phyloP scores from a whole-genome alignment of 2,797 vertebrate species.

The Setipinna tenuifilis region DNA sequence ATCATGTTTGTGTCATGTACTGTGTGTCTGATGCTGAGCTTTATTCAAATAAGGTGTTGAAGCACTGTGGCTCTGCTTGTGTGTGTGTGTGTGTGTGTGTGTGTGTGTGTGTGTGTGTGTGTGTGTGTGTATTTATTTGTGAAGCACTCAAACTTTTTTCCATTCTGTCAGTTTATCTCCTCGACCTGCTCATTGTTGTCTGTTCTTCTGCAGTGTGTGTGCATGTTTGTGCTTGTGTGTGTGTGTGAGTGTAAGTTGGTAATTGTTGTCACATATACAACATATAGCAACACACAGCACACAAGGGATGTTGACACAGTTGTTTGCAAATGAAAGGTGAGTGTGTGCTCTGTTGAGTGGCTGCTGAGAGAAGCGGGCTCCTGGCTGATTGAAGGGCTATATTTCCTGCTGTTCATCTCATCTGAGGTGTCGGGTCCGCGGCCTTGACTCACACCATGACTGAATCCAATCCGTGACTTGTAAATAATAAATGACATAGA shows the following conservation, averaged over 20 bases:
- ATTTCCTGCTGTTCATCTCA: conserved; percentile 31
- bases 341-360: neutral
- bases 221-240: conserved; percentile 32
- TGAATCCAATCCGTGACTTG: neutral
- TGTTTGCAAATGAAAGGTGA: neutral
- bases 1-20: conserved; percentile 18
- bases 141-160: neutral
- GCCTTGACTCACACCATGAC: neutral
- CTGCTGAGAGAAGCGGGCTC: neutral
- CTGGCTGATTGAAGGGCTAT: neutral
- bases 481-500: neutral
- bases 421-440: neutral
- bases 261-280: no score
- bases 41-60: neutral
- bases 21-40: neutral
- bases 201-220: neutral
- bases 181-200: neutral
- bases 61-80: neutral
- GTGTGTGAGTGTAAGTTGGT: conserved; percentile 47
- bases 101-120: no score
- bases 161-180: neutral
- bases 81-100: neutral
- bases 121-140: no score
- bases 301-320: no score
- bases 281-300: no score